Conservation (phyloP, 2,888 invertebrate species). For the Lithophane leautieri region DNA sequence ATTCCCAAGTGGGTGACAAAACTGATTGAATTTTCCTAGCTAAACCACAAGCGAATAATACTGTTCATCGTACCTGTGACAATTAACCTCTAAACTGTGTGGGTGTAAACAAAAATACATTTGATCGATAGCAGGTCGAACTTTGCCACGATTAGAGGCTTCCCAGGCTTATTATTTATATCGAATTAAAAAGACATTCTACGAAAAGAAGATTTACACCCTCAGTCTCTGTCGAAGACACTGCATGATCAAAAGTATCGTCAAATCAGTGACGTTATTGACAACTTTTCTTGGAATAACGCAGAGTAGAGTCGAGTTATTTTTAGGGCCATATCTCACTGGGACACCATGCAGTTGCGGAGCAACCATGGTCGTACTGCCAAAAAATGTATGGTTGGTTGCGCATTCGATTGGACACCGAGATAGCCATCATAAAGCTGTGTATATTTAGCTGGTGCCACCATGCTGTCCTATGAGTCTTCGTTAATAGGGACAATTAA, state of each 20-base stretch:
- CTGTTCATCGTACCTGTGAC: neutral
- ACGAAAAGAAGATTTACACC: neutral
- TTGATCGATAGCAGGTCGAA: constrained; percentile 19
- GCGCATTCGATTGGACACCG: too few species aligned
- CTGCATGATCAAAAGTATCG: neutral
- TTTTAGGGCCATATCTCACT: too few species aligned
- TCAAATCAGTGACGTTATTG: neutral
- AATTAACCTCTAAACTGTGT: constrained; percentile 13
- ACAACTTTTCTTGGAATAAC: neutral
- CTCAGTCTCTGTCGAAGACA: neutral
- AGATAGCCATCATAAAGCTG: too few species aligned
- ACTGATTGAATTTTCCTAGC: neutral
- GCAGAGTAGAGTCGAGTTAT: neutral
- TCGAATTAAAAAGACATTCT: neutral
- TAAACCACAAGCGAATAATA: neutral
- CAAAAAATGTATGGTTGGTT: too few species aligned
- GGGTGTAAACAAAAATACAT: constrained; percentile 30
- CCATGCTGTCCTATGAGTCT: too few species aligned
- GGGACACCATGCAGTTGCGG: too few species aligned
- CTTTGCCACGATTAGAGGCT: constrained; percentile 7
- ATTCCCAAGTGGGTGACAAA: neutral
- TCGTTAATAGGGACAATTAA: neutral
- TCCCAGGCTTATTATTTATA: neutral
- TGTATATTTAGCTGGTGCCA: too few species aligned
- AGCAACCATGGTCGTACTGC: too few species aligned